Conservation (phyloP, 1,140 invertebrate species). For the Halictus rubicundus region DNA sequence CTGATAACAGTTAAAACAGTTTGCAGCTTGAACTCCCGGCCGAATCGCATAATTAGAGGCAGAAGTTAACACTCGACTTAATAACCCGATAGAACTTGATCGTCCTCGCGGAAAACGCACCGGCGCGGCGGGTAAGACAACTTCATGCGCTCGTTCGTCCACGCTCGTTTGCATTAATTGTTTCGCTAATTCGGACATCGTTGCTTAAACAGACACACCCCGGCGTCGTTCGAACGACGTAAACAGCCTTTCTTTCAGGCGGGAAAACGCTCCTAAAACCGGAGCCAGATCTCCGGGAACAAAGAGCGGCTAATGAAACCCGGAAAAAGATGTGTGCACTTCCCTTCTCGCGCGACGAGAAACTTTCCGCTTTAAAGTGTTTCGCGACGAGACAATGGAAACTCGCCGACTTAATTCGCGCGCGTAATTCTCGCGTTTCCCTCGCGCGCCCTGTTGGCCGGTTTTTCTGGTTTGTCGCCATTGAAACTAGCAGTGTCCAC, state of each 20-base stretch:
- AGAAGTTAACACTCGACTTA: background rate
- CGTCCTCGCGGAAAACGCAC: too few species aligned
- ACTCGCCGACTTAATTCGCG: background rate
- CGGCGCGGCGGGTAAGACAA: too few species aligned
- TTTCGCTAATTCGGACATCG: conserved; percentile 21
- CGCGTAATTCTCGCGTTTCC: background rate
- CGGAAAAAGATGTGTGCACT: background rate
- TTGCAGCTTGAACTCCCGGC: background rate
- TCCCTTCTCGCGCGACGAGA: background rate
- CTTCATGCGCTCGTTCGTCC: background rate
- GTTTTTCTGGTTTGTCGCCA: background rate
- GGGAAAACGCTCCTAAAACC: background rate
- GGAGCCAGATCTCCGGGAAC: background rate
- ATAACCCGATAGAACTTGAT: too few species aligned
- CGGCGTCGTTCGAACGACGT: background rate
- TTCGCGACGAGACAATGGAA: background rate
- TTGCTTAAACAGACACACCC: background rate
- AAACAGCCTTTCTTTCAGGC: background rate
- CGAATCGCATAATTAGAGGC: conserved; percentile 2
- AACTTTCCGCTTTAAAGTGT: background rate
- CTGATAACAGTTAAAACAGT: background rate
- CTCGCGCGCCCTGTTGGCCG: background rate
- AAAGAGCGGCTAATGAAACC: conserved; percentile 10
- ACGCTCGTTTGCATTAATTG: conserved; percentile 26
- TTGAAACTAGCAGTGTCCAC: too few species aligned